Percentiles rank a stretch among this genome's conserved stretches.
Evolutionary conservation across 1,140 invertebrate species (phyloP).

Genomic region (Megalonaias nervosa): DNA sequence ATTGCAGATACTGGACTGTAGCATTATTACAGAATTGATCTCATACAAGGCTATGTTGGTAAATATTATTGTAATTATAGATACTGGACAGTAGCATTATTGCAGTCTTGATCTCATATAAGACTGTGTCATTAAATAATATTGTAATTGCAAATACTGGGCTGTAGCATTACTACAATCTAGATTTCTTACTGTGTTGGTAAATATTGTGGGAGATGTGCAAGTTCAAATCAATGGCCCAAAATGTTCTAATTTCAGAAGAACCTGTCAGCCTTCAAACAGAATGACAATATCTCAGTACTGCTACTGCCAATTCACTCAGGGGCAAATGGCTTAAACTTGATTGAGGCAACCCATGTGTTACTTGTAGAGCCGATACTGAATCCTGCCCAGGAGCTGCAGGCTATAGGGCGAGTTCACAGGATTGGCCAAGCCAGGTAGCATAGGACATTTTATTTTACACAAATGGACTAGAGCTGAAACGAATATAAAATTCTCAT

Average conservation of each 20-base stretch:
- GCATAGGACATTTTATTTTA: conserved; percentile 5
- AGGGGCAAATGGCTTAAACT: conserved; percentile 84
- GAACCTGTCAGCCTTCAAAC: conserved; percentile 68
- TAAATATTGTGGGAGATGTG: too few species aligned
- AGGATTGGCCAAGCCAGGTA: conserved; percentile 85
- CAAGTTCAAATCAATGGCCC: conserved; percentile 36
- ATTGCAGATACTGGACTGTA: too few species aligned
- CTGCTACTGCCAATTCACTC: conserved; percentile 80
- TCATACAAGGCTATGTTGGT: too few species aligned
- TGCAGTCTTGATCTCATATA: too few species aligned
- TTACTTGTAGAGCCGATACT: conserved; percentile 84
- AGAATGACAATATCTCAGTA: conserved; percentile 72
- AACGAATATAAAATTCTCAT: conserved; percentile 4
- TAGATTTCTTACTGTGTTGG: too few species aligned
- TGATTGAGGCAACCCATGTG: conserved; percentile 86
- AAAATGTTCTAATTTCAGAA: conserved; percentile 41
- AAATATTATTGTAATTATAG: too few species aligned
- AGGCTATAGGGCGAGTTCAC: conserved; percentile 85
- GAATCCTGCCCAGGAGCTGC: conserved; percentile 82
- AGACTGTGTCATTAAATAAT: too few species aligned
- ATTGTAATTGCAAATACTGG: too few species aligned
- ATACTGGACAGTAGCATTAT: too few species aligned
- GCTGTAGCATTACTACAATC: too few species aligned
- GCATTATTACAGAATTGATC: too few species aligned
- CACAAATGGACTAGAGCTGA: neutral